Percentiles rank a stretch among this genome's conserved stretches.
phyloP scores from a whole-genome alignment of 2,113 vertebrate species.

The Rana temporaria region DNA sequence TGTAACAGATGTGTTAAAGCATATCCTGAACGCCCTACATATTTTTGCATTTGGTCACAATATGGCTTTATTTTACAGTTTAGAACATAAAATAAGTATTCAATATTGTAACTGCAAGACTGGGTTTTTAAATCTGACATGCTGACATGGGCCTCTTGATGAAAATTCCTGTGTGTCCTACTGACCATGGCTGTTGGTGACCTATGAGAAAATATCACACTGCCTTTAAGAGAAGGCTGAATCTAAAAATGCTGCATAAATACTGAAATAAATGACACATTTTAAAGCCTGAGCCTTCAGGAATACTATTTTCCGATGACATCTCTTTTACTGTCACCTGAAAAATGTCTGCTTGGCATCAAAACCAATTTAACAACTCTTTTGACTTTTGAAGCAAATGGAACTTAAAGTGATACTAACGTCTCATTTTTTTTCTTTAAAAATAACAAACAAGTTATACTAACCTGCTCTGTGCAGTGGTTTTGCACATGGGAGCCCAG shows the following conservation, averaged over 20 bases:
- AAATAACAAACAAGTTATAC: too few relatives aligned
- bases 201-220: not conserved
- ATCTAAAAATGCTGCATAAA: not conserved
- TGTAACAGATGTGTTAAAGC: not conserved
- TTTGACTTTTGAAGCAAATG: not conserved
- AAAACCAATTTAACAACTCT: not conserved
- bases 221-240: not conserved
- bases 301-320: not conserved
- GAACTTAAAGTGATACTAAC: too few relatives aligned
- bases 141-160: not conserved
- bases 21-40: not conserved
- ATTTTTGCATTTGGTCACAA: not conserved
- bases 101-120: not conserved
- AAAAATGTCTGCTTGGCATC: slow-evolving; percentile 3
- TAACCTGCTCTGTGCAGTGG: too few relatives aligned
- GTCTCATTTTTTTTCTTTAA: too few relatives aligned
- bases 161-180: not conserved
- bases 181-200: not conserved
- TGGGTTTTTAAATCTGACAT: too few relatives aligned
- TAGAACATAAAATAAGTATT: not conserved
- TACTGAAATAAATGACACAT: not conserved
- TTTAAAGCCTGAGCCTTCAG: not conserved
- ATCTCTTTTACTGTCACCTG: slow-evolving; percentile 3
- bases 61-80: not conserved
- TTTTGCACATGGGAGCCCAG: too few relatives aligned